phyloP scores from a whole-genome alignment of 2,888 invertebrate genomes.

The Athalia circularis region DNA sequence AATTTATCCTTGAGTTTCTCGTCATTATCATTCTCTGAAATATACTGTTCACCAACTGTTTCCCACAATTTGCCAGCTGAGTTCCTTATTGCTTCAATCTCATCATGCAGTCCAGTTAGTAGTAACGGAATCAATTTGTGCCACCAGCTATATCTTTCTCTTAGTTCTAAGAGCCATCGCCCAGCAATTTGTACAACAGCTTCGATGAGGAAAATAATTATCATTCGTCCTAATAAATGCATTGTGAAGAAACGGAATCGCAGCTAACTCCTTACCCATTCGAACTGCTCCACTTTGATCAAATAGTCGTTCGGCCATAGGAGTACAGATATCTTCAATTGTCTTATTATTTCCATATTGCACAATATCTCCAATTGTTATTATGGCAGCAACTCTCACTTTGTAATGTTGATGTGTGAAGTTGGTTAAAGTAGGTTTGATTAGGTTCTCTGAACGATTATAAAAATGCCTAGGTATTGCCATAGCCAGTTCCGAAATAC shows the following conservation, averaged over 20 bases:
- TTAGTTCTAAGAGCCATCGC: slow-evolving; percentile 84
- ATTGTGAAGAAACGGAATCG: neutral
- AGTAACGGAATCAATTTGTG: slow-evolving; percentile 89
- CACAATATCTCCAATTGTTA: slow-evolving; percentile 82
- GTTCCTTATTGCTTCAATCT: slow-evolving; percentile 82
- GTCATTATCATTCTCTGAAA: slow-evolving; percentile 91
- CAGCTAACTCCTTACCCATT: slow-evolving; percentile 61
- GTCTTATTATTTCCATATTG: slow-evolving; percentile 83
- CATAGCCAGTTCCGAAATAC: slow-evolving; percentile 81
- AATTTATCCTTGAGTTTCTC: slow-evolving; percentile 83
- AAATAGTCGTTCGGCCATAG: slow-evolving; percentile 91
- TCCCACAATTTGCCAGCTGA: slow-evolving; percentile 82
- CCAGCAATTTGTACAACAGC: slow-evolving; percentile 87
- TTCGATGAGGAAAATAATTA: slow-evolving; percentile 54
- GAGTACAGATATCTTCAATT: slow-evolving; percentile 83
- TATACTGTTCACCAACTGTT: slow-evolving; percentile 85
- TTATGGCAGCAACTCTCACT: slow-evolving; percentile 84
- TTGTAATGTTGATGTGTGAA: slow-evolving; percentile 89
- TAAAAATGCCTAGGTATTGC: slow-evolving; percentile 84
- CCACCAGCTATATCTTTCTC: slow-evolving; percentile 93
- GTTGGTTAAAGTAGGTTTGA: slow-evolving; percentile 84
- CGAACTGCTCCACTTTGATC: slow-evolving; percentile 89
- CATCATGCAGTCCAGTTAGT: slow-evolving; percentile 90
- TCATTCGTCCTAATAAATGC: neutral
- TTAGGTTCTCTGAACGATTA: slow-evolving; percentile 82